Conservation (phyloP, 2,888 invertebrate species). For the Nebria salina region DNA sequence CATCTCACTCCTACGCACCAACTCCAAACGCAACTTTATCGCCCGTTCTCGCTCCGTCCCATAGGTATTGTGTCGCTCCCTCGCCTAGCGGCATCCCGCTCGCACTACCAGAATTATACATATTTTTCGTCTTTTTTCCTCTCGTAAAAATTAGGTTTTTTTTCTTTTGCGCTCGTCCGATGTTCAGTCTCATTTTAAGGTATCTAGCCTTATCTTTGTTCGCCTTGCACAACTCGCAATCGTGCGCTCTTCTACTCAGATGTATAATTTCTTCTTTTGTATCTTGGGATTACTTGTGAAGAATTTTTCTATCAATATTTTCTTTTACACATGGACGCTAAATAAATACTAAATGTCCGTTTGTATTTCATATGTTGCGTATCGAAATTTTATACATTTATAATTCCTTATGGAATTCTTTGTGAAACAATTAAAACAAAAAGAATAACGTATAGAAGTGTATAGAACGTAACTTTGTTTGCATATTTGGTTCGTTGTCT, state of each 20-base stretch:
- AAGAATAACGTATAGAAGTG: no score
- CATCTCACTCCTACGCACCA: slow-evolving; percentile 49
- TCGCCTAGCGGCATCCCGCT: slow-evolving; percentile 57
- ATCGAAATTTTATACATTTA: neutral
- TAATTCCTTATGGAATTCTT: neutral
- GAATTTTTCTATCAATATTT: slow-evolving; percentile 41
- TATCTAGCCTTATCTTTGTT: slow-evolving; percentile 48
- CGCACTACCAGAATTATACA: slow-evolving; percentile 61
- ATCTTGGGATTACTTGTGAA: slow-evolving; percentile 35
- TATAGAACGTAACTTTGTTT: no score
- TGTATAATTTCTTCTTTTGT: slow-evolving; percentile 44
- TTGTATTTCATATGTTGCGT: neutral
- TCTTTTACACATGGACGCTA: slow-evolving; percentile 4
- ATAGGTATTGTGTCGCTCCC: slow-evolving; percentile 60
- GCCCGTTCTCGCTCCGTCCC: slow-evolving; percentile 51
- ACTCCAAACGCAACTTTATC: neutral
- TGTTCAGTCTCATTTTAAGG: slow-evolving; percentile 51
- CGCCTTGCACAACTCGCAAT: neutral
- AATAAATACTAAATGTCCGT: neutral
- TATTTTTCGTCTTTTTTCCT: slow-evolving; percentile 58
- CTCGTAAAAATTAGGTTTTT: slow-evolving; percentile 57
- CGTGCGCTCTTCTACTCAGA: slow-evolving; percentile 28
- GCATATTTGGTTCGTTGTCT: no score
- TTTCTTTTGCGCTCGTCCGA: slow-evolving; percentile 51
- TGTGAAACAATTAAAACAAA: no score